Base-by-base conservation (phyloP, 2,113 vertebrate genomes). In the Todiramphus chloris region DNA sequence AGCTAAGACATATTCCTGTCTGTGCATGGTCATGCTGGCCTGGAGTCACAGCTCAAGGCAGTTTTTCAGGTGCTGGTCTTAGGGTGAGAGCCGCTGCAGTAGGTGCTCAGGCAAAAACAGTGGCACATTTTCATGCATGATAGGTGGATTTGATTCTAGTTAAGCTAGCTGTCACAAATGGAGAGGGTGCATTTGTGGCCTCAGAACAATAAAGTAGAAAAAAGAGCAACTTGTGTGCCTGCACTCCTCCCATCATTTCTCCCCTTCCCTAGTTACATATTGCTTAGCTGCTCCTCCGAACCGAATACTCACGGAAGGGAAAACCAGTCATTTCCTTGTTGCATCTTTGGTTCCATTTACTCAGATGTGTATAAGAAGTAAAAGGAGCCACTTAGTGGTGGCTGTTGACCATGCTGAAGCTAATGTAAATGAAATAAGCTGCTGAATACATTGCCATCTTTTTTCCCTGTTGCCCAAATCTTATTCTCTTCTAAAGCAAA, bases 11-110 rank as follows among this genome's bases (percentile, higher is more conserved):
- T 23, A 6, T 13, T 77, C 31, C 16, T 59, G 10, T 44, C 56
- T 44, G 11, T 53, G 35, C 16, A 4, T 0, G 0, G 28, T 44
- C 3, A 1, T 1, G 17, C 73, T 75, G 75, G 31, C 51, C 51
- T 79, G 2, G 18, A 78, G 56, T 55, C n/a, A 19, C 3, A 6
- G 43, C 39, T 79, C 56, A 63, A 67, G 62, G 5, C 66, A 39
- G 13, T 30, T 58, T 88, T 88, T 33, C 51, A 85, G 48, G 51
- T 56, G 8, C 48, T 53, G 90, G 24, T 79, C 27, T 53, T 76
- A 35, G 2, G n/a, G 46, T 58, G 33, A 63, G 13, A 75, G 70
- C 37, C 33, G 62, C 41, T 41, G 58, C 50, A 66, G 44, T 50
- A 59, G 50, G 30, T 24, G 33, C 70, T 13, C 16, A 58, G 67